Conservation (phyloP, 2,888 invertebrate genomes). For the Platyscelio sp. region DNA sequence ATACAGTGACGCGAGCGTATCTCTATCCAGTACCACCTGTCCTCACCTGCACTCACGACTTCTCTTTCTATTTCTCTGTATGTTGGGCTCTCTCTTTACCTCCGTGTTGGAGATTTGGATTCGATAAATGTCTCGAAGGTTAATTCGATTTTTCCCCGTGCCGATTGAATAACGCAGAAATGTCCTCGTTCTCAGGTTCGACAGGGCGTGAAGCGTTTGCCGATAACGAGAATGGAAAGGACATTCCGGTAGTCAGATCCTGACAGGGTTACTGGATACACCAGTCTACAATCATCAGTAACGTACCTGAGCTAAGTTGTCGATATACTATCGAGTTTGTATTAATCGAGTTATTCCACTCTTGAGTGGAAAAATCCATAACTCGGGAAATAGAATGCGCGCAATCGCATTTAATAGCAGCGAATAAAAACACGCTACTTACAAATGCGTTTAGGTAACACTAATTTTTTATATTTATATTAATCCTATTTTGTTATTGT, state of each 20-base stretch:
- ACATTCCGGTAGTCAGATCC: slow-evolving; percentile 79
- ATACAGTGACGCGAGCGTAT: slow-evolving; percentile 28
- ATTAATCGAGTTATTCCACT: slow-evolving; percentile 66
- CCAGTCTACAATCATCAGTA: slow-evolving; percentile 60
- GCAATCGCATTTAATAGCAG: not conserved
- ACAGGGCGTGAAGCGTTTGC: slow-evolving; percentile 80
- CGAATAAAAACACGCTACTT: too few species aligned
- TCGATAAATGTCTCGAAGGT: slow-evolving; percentile 74
- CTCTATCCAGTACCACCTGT: slow-evolving; percentile 54
- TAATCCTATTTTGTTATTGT: too few species aligned
- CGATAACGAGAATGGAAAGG: slow-evolving; percentile 82
- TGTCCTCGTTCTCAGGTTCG: slow-evolving; percentile 78
- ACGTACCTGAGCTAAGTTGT: slow-evolving; percentile 41
- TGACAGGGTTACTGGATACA: slow-evolving; percentile 66
- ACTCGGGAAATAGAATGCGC: slow-evolving; percentile 38
- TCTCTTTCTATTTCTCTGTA: not conserved
- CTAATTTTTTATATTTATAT: too few species aligned
- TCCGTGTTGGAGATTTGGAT: slow-evolving; percentile 56
- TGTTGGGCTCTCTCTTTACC: not conserved
- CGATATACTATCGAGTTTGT: slow-evolving; percentile 37
- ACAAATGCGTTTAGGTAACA: too few species aligned
- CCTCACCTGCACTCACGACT: slow-evolving; percentile 21
- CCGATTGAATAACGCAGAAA: slow-evolving; percentile 72
- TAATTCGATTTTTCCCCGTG: slow-evolving; percentile 75
- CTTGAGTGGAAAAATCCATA: slow-evolving; percentile 50